A percentile compares a stretch with the other conserved stretches of the same genome.
Conservation (phyloP, 2,113 vertebrate genomes). For the Crocuta crocuta region DNA sequence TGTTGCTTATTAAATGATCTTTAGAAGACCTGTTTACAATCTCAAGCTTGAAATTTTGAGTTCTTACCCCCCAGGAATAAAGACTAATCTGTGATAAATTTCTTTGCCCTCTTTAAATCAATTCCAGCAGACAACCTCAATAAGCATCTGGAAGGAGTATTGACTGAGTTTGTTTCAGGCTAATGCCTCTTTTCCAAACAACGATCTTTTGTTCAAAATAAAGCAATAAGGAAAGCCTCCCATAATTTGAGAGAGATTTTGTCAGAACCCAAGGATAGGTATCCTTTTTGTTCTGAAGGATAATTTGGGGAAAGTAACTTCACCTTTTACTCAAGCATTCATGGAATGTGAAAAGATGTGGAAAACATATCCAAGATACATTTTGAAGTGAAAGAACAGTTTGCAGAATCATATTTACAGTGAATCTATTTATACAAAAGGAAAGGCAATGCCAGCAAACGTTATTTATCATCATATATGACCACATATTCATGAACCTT, state of each 20-base stretch:
- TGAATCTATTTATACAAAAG: conserved; percentile 20
- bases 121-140: not conserved
- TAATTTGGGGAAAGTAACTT: conserved; percentile 29
- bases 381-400: conserved; percentile 43
- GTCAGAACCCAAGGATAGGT: not conserved
- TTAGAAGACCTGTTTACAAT: not conserved
- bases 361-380: conserved; percentile 34
- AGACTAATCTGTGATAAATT: conserved; percentile 25
- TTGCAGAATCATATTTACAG: not conserved
- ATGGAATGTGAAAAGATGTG: not conserved
- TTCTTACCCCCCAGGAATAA: not conserved
- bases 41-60: not conserved
- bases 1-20: not conserved
- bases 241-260: not conserved
- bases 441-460: not conserved
- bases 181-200: not conserved
- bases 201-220: conserved; percentile 43
- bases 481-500: not conserved
- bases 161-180: not conserved
- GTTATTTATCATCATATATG: not conserved
- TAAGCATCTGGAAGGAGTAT: not conserved
- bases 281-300: not conserved
- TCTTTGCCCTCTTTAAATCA: not conserved
- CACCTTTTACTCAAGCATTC: conserved; percentile 5
- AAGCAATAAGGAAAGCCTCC: not conserved